Evolutionary conservation across 2,113 vertebrate species (phyloP).

Genomic region (Artemisiospiza belli): DNA sequence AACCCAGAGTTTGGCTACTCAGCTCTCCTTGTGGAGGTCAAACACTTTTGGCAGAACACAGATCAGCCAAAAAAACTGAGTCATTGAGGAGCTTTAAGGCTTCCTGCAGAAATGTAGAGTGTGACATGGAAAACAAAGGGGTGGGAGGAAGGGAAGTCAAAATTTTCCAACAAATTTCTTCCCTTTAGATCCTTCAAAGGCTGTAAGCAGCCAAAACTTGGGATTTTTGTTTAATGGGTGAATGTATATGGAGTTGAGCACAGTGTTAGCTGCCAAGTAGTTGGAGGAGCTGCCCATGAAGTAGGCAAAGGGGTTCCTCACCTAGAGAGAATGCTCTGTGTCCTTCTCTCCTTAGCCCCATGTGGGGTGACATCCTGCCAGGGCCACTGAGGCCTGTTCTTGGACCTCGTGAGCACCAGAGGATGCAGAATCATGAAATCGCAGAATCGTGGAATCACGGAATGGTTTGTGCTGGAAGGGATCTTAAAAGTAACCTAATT

Average conservation of each 20-base stretch:
- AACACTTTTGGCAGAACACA: background rate
- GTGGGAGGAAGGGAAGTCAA: background rate
- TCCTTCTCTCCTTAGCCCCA: background rate
- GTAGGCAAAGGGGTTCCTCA: background rate
- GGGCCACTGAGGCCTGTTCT: background rate
- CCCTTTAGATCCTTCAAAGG: background rate
- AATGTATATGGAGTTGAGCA: background rate
- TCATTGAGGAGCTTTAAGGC: background rate
- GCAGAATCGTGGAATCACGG: accelerated
- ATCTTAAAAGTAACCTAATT: background rate
- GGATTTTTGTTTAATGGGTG: background rate
- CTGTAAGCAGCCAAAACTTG: background rate
- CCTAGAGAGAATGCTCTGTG: accelerated
- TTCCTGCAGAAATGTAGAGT: background rate
- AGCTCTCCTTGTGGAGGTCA: background rate
- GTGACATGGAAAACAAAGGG: background rate
- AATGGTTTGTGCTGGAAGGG: background rate
- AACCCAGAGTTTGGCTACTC: background rate
- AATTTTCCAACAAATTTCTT: background rate
- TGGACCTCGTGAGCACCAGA: background rate
- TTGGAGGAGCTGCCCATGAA: background rate
- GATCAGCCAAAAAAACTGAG: background rate
- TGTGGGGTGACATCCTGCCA: background rate
- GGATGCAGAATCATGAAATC: background rate
- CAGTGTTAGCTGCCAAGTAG: background rate